Base-by-base conservation (phyloP, 2,113 vertebrate genomes). In the Heloderma charlesbogerti region DNA sequence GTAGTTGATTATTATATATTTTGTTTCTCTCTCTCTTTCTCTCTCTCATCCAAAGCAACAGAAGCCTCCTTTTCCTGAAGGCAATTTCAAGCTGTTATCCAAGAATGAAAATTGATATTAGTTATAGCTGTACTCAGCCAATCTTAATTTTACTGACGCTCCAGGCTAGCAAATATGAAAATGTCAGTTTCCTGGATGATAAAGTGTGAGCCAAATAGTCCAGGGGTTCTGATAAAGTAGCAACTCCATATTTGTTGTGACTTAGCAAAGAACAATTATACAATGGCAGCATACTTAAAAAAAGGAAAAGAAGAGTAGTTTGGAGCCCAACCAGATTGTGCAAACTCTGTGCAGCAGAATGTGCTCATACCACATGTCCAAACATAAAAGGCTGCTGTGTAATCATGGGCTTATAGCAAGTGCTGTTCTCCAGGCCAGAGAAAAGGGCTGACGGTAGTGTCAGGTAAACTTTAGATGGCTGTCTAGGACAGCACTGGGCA, bases 101-200 rank as follows among this genome's bases (percentile, higher is more conserved):
- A 96, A 96, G 96, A 97, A 96, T 97, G 97, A 97, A 97, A 97
- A 97, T 89, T 97, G 97, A 95, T 97, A 96, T 95, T 97, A 96
- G 95, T 96, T 97, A 96, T 95, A 95, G 94, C 92, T 94, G 93
- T 95, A 94, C 94, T 95, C 69, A 85, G 97, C 95, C 94, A 95
- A 95, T 96, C 93, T 97, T 97, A 96, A 92, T 95, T 97, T 97
- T 96, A 93, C 94, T 93, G 95, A 93, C 94, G 95, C 97, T 96
- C 74, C 94, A 90, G 97, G 97, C 97, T 96, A 96, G 93, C 93
- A 97, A 97, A 97, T 94, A 92, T 95, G 94, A 97, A 96, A 97
- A 93, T 94, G 92, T 22, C 79, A 86, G 94, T 93, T 95, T 96
- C 94, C 89, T 84, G 95, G 93, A 92, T 92, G 93, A 95, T 94